Evolutionary conservation across 1,140 invertebrate genomes (phyloP), one percentile per base, ranked within the genome.

Genomic region (Coboldia fuscipes): DNA sequence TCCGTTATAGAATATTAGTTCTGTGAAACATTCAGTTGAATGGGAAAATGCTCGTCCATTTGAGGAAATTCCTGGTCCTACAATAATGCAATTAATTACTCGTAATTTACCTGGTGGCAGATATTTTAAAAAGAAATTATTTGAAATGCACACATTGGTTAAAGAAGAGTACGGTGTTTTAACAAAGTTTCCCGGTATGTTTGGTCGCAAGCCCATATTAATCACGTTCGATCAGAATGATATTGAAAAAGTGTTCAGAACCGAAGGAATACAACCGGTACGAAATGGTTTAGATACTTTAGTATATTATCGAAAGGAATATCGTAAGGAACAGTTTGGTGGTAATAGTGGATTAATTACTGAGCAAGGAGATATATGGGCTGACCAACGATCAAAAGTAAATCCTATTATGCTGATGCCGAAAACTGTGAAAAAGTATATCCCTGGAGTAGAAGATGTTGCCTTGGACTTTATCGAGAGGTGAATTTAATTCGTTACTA

Each of bases 401-500:
- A 53, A 50, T 39, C 51, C 51, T 0, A 43, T 54, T 18, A 30
- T 54, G 1, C 23, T 54, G 22, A 49, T 53, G 19, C 50, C 51
- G 0, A 42, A 44, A 2, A 54, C 50, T 35, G 47, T 46, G 10
- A 47, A 42, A 27, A 26, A 50, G 0, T 54, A 54, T 36, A 29
- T 51, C 8, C 39, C 41, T 4, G 44, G 44, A 20, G 24, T 53
- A 24, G 28, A 41, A 17, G 41, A 42, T 20, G 46, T 54, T 13
- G 52, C 45, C 16, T 40, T 49, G 37, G 50, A 53, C 17, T 35
- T 21, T 18, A 14, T n/a, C 20, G 17, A 16, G 20, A n/a, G n/a
- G n/a, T n/a, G n/a, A n/a, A n/a, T n/a, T n/a, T n/a, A n/a, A n/a
- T n/a, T n/a, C n/a, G n/a, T n/a, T n/a, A n/a, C n/a, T n/a, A n/a